Evolutionary conservation across 2,888 invertebrate species (phyloP), one percentile per base, ranked within the genome.

Genomic region (Idaea biselata): DNA sequence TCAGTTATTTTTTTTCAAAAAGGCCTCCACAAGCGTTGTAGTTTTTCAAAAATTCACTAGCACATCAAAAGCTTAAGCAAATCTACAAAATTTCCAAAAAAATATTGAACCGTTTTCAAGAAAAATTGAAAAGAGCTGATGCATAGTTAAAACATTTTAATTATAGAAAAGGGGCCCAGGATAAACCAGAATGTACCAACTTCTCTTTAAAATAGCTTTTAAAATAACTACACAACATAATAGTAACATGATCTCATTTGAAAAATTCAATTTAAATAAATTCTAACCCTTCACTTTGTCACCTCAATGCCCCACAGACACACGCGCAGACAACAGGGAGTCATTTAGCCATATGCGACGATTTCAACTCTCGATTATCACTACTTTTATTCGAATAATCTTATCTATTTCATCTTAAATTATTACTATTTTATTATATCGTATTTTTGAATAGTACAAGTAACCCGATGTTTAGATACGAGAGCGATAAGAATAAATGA

Each of bases 341-440:
- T 67, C 82, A 82, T 87, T 87, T 83, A 83, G 87, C 83, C 91
- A 91, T 90, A 91, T 91, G 91, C 80, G 84, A 84, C 87, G 84
- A 88, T 89, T 82, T 88, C 83, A 87, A 86, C 83, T 87, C 80
- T 87, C 87, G 91, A 91, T 91, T 88, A 89, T 85, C 56, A 18
- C 11, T 55, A 55, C 18, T 18, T 18, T 18, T 56, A 56, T 18
- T 56, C 14, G 56, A 16, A 18, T 16, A 18, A 56, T 56, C 56
- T 74, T 71, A 68, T 63, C 61, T 18, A 55, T 7, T 55, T 16
- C 14, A 56, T 56, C 18, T 56, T 56, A 56, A 17, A 56, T 18
- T 18, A 70, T 73, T 18, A 56, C 17, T 18, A 56, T 56, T 56
- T 56, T 56, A 17, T 5, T 11, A 16, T 18, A 25, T 25, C 25